Evolutionary conservation across 2,113 vertebrate species (phyloP).

Genomic region (Heteronetta atricapilla): DNA sequence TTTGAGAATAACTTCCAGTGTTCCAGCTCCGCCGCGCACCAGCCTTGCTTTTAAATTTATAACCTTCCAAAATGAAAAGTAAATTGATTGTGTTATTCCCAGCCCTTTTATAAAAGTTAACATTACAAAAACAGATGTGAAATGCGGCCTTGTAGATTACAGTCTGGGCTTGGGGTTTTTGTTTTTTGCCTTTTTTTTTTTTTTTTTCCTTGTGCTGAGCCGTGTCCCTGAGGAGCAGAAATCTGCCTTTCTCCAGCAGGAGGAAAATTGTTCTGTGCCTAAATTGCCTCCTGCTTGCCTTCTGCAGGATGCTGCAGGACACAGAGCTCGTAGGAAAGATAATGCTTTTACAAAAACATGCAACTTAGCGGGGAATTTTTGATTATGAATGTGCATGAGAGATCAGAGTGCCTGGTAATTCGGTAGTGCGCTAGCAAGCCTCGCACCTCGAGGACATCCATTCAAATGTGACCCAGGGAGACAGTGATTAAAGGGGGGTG

Average conservation of each 20-base stretch:
- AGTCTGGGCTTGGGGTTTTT: constrained; percentile 34
- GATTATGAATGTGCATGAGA: constrained; percentile 26
- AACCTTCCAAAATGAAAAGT: constrained; percentile 57
- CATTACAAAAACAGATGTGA: constrained; percentile 68
- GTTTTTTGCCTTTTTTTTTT: background rate
- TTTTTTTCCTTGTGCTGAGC: background rate
- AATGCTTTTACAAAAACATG: constrained; percentile 17
- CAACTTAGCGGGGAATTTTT: constrained; percentile 49
- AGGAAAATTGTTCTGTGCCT: constrained; percentile 52
- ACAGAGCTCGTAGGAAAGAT: background rate
- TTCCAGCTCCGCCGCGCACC: background rate
- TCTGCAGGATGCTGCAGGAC: constrained; percentile 64
- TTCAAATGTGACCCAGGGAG: background rate
- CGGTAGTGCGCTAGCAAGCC: background rate
- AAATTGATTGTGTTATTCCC: constrained; percentile 64
- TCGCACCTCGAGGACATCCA: constrained; percentile 17
- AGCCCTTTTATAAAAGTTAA: constrained; percentile 61
- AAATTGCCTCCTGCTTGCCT: constrained; percentile 50
- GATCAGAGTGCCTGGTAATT: constrained; percentile 44
- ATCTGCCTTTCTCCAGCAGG: constrained; percentile 54
- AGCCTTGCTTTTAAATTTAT: constrained; percentile 39
- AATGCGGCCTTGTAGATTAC: constrained; percentile 57
- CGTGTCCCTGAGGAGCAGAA: constrained; percentile 50
- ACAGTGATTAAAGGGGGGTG: background rate
- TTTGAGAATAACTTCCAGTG: background rate